Base-by-base conservation (phyloP, 2,797 vertebrate species). In the Hippoglossus hippoglossus region DNA sequence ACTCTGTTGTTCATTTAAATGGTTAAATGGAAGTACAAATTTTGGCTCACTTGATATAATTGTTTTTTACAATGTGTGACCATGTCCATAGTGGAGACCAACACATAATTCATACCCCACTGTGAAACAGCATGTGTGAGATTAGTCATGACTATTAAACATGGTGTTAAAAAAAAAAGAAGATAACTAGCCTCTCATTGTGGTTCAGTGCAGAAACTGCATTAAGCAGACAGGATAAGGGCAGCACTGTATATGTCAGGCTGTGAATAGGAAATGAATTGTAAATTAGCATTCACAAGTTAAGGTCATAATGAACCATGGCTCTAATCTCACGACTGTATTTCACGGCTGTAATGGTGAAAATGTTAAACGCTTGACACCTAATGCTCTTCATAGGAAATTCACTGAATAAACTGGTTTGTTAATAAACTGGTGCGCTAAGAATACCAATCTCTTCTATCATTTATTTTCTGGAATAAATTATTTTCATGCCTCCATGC, bases 131-230 rank as follows among this genome's bases (percentile, higher is more conserved):
- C 41, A 16, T 73, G 64, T 54, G 61, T 61, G 71, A 69, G 65
- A 83, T 65, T 58, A 66, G 56, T 77, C 54, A 61, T 71, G 65
- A 75, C 64, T 77, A 60, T 79, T 71, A 74, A 81, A 77, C 44
- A 78, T 71, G 46, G 63, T 64, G 47, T 65, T 73, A 41, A 54
- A 73, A 70, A 56, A 11, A 46, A 2, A 24, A 24, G 2, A 21
- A 59, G 49, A 66, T 61, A 68, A 36, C 47, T n/a, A 67, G 47
- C 28, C 67, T 62, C 44, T 64, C 62, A 66, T 41, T 76, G 61
- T 70, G 54, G 49, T 58, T 25, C 34, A 51, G 18, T 44, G 63
- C 51, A 53, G 54, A 82, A 66, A 77, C 76, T 61, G 55, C 67
- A 71, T 61, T 56, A 65, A 71, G 54, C 60, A 67, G 41, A 73